These are phyloP conservation scores for Hermatobates lingyangjiaoensis DNA, from an alignment of 1,140 invertebrate genomes.

Conservation along the genomic window DNA sequence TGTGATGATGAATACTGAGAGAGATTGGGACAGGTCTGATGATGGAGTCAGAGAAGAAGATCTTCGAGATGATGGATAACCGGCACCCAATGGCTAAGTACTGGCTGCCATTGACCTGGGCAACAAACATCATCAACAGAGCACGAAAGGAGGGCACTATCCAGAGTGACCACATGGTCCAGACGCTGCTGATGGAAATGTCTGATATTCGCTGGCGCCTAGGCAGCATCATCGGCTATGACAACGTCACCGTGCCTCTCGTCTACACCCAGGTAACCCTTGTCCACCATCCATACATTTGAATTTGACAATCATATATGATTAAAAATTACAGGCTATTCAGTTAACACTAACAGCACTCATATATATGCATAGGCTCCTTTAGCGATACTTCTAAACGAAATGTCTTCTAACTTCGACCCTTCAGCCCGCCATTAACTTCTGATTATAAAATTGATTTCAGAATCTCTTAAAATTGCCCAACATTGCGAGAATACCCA, in stretches of 20 bases:
- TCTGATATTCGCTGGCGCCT: slow-evolving; percentile 61
- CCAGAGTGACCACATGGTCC: slow-evolving; percentile 67
- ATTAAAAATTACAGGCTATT: too few relatives aligned
- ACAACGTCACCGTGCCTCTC: slow-evolving; percentile 90
- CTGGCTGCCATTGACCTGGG: slow-evolving; percentile 84
- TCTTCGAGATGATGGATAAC: slow-evolving; percentile 70
- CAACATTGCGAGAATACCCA: too few relatives aligned
- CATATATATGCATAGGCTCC: too few relatives aligned
- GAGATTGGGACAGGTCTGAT: slow-evolving; percentile 61
- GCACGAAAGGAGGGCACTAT: slow-evolving; percentile 63
- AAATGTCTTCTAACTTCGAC: too few relatives aligned
- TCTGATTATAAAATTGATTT: too few relatives aligned
- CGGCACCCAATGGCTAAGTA: slow-evolving; percentile 74
- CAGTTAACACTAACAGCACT: too few relatives aligned
- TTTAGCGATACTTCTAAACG: too few relatives aligned
- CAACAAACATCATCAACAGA: slow-evolving; percentile 71
- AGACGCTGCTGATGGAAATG: slow-evolving; percentile 61
- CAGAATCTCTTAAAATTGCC: too few relatives aligned
- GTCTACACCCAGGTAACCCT: slow-evolving; percentile 85
- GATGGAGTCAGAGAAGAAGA: slow-evolving; percentile 76
- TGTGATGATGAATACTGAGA: too few relatives aligned
- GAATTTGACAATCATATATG: too few relatives aligned
- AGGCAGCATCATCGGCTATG: slow-evolving; percentile 72
- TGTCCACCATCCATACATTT: too few relatives aligned
- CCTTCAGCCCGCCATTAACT: too few relatives aligned